A percentile compares a stretch with the other conserved stretches of the same genome.
phyloP scores from a whole-genome alignment of 2,888 invertebrate genomes.

The Agapetus fuscipes region DNA sequence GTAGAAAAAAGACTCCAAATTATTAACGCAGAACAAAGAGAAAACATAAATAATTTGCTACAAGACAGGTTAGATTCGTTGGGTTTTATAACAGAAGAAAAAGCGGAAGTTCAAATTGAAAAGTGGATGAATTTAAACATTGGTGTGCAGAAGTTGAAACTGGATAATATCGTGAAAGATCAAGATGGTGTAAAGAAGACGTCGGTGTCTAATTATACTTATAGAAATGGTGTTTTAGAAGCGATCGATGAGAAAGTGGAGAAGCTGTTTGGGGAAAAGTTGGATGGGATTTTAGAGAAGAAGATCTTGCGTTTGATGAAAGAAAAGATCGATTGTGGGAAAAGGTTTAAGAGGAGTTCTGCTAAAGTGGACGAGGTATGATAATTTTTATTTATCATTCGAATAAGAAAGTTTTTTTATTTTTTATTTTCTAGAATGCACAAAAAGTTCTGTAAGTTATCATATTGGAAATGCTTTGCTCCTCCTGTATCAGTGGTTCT shows the following conservation, averaged over 20 bases:
- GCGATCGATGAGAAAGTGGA: not conserved
- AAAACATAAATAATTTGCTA: not conserved
- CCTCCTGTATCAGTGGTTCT: too few species aligned
- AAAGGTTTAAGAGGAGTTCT: constrained; percentile 10
- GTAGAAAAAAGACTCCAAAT: constrained; percentile 7
- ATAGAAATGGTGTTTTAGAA: not conserved
- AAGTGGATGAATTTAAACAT: not conserved
- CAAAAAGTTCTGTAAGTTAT: too few species aligned
- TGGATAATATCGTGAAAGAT: too few species aligned
- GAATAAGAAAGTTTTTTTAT: not conserved
- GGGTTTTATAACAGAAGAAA: not conserved
- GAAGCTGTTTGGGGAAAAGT: not conserved
- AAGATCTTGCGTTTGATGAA: constrained; percentile 5
- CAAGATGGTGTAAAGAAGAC: not conserved
- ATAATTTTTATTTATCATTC: not conserved
- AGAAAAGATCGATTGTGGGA: constrained; percentile 5
- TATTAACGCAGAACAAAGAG: not conserved
- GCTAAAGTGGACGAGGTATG: constrained; percentile 4
- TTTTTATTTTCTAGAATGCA: not conserved
- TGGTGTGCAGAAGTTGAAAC: not conserved
- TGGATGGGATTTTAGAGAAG: constrained; percentile 3
- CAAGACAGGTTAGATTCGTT: not conserved
- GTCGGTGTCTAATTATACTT: too few species aligned
- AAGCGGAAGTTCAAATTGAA: not conserved
- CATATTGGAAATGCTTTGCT: too few species aligned